Percentiles rank a stretch among this genome's conserved stretches.
Conservation (phyloP, 2,888 invertebrate genomes). For the Pycnomerus fuliginosus region DNA sequence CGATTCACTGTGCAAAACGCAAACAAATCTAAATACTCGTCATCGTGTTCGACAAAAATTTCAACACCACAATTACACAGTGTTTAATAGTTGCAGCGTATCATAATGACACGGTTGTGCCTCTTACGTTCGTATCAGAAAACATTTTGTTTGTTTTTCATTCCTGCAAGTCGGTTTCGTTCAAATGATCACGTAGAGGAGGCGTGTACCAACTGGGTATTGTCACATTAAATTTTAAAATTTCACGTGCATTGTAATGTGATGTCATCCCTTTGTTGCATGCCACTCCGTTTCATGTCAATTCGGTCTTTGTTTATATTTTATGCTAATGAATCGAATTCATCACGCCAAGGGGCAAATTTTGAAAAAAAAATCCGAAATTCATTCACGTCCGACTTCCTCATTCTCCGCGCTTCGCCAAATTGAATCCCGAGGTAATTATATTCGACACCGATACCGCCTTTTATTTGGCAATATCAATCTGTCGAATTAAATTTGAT, state of each 20-base stretch:
- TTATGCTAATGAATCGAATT: constrained; percentile 2
- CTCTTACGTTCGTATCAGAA: constrained; percentile 12
- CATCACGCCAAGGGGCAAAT: too few species aligned
- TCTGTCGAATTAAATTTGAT: constrained; percentile 6
- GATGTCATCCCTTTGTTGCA: constrained; percentile 23
- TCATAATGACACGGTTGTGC: constrained; percentile 19
- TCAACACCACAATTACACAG: constrained; percentile 19
- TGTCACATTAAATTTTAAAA: constrained; percentile 29
- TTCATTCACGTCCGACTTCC: constrained; percentile 3
- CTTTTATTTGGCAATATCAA: constrained; percentile 10
- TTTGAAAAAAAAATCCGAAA: neutral
- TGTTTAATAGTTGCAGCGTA: constrained; percentile 23
- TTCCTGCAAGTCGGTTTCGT: constrained; percentile 18
- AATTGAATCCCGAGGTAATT: constrained; percentile 6
- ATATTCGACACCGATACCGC: constrained; percentile 6
- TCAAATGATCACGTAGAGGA: constrained; percentile 23
- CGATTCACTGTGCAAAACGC: constrained; percentile 23
- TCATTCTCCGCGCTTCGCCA: neutral
- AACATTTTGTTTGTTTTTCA: constrained; percentile 24
- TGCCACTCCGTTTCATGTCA: constrained; percentile 1
- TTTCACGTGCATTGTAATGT: constrained; percentile 26
- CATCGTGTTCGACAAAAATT: constrained; percentile 9
- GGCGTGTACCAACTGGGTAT: constrained; percentile 26
- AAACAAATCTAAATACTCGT: constrained; percentile 20
- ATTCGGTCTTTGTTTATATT: constrained; percentile 3